Percentiles rank a stretch among this genome's conserved stretches.
Evolutionary conservation across 2,113 vertebrate genomes (phyloP).

Genomic region (Corythoichthys intestinalis): DNA sequence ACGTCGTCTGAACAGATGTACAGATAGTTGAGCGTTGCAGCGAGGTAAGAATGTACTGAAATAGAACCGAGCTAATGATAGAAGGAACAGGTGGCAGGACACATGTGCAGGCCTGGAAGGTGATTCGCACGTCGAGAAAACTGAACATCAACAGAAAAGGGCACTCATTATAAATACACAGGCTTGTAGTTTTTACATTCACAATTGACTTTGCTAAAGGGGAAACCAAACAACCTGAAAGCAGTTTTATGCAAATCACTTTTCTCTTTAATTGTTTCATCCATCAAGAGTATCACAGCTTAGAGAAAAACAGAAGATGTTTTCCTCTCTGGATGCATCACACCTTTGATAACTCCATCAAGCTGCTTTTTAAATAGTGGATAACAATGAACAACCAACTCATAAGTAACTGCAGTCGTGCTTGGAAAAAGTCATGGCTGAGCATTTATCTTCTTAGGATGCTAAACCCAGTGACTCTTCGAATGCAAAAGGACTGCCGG

Average conservation of each 20-base stretch:
- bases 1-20: neutral
- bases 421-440: neutral
- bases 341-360: constrained; percentile 39
- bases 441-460: constrained; percentile 30
- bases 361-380: constrained; percentile 20
- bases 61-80: neutral
- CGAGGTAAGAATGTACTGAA: neutral
- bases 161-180: neutral
- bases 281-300: constrained; percentile 43
- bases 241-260: constrained; percentile 43
- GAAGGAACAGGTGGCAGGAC: neutral
- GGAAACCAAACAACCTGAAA: neutral
- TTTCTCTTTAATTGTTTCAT: constrained; percentile 49
- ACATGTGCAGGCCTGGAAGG: neutral
- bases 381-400: neutral
- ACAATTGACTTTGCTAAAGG: neutral
- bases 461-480: constrained; percentile 14
- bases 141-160: neutral
- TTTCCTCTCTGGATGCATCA: constrained; percentile 38
- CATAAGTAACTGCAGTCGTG: neutral
- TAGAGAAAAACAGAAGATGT: constrained; percentile 31
- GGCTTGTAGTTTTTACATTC: neutral
- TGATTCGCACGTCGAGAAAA: neutral
- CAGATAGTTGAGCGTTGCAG: neutral
- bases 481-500: neutral